Evolutionary conservation across 2,888 invertebrate genomes (phyloP), one percentile per base, ranked within the genome.

Genomic region (Hedya salicella): DNA sequence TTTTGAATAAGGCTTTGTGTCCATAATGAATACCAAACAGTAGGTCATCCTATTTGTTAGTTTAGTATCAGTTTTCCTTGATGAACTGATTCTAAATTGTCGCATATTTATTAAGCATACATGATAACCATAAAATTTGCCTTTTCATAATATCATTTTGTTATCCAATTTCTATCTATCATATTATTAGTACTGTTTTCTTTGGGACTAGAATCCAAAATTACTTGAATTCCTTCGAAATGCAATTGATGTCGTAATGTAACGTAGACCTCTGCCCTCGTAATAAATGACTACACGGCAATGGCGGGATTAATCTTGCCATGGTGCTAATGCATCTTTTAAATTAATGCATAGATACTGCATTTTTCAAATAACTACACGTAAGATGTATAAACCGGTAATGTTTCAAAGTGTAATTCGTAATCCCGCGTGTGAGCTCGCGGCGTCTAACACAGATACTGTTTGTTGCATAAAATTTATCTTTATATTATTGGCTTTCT

Each of bases 11-110:
- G 65, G 53, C 44, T 59, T 59, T 39, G 52, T 39, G 21, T 14
- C 52, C 19, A 46, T 53, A 48, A 46, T 60, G 59, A 60, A 60
- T 65, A 65, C 44, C 46, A 60, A 65, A 65, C 40, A 59, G 59
- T 48, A 50, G 39, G 46, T n/a, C 46, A 53, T 36, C 11, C 50
- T n/a, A 21, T 39, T 52, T 32, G 21, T 11, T 53, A 62, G 54
- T 54, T 54, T 21, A 16, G 14, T 39, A 54, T 52, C 48, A 39
- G 21, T 54, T 54, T 54, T 49, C 63, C 56, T 63, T 16, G 14
- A 21, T 9, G 19, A 48, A 17, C 11, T 39, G 14, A 3, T 21
- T 48, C 13, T 4, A 17, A 13, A 9, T 19, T 21, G 6, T 36
- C 9, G 36, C 36, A 9, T 36, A 36, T 36, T 36, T 36, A 9